Base-by-base conservation (phyloP, 2,888 invertebrate genomes). In the Melipona bicolor region DNA sequence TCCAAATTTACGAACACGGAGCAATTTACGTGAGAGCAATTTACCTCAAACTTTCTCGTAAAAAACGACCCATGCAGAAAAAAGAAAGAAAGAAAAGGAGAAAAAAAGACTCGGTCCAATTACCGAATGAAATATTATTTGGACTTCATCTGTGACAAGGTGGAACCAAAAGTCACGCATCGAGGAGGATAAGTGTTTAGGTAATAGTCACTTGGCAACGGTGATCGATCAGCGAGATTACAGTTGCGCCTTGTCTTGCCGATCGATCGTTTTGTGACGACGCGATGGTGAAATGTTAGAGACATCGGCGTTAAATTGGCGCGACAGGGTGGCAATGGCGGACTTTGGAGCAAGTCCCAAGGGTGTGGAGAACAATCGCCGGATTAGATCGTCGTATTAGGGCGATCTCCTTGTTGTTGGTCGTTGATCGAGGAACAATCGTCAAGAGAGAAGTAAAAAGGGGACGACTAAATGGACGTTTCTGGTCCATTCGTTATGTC, bases 201-300 rank as follows among this genome's bases (percentile, higher is more conserved):
- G 88, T 87, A 85, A 85, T 86, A 87, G 89, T 92, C 91, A 90
- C 90, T 87, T 88, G 89, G 91, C 91, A 91, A 92, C 91, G 77
- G 82, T 81, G 82, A 90, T 91, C 86, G 88, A 87, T 90, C 59
- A 59, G 62, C 21, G 5, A 81, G 71, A 84, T 88, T 85, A 80
- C 56, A 15, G 64, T 67, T 67, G 77, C 59, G 74, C 68, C 76
- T 79, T 69, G 80, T 70, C 71, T 79, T 19, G 80, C 85, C 77
- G 81, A 86, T 81, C 87, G 84, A 88, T 81, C 56, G 43, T 82
- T 82, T 68, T 43, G 79, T 81, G 81, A 83, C 64, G 72, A 67
- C 59, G 62, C 67, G 71, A 61, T 61, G 67, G 65, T 50, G 72
- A 77, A 85, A 79, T 75, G 59, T 56, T 36, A 69, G 15, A 82